Conservation (phyloP, 2,797 vertebrate species). For the Takifugu ocellatus region DNA sequence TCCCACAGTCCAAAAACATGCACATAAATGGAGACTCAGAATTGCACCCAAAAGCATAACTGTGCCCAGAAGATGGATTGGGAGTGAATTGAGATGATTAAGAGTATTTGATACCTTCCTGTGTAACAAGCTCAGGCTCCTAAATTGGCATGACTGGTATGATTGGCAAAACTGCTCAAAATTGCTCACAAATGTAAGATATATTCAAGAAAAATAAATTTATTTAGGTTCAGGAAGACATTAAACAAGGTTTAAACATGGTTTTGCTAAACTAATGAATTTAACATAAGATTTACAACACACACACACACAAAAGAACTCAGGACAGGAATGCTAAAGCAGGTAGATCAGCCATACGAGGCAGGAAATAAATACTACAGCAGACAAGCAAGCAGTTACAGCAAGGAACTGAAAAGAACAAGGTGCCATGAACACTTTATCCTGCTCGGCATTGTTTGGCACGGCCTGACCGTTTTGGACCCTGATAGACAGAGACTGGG, state of each 20-base stretch:
- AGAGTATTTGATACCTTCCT: too few species aligned
- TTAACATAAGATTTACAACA: neutral
- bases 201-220: conserved; percentile 56
- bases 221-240: conserved; percentile 67
- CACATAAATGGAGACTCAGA: too few species aligned
- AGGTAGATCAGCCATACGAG: conserved; percentile 52
- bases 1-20: too few species aligned
- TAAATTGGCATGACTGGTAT: too few species aligned
- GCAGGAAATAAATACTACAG: conserved; percentile 50
- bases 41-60: too few species aligned
- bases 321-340: conserved; percentile 55
- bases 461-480: conserved; percentile 53
- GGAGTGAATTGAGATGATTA: too few species aligned
- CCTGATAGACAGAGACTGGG: conserved; percentile 42
- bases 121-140: too few species aligned
- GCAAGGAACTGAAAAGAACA: conserved; percentile 55
- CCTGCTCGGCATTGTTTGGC: conserved; percentile 55
- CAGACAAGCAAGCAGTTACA: conserved; percentile 58
- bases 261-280: conserved; percentile 35
- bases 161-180: too few species aligned
- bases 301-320: conserved; percentile 6
- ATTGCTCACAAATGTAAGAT: neutral
- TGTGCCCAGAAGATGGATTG: too few species aligned
- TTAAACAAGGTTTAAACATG: conserved; percentile 63
- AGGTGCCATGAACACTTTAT: conserved; percentile 23